Conservation (phyloP, 2,888 invertebrate species). For the Chaetoderma sp. region DNA sequence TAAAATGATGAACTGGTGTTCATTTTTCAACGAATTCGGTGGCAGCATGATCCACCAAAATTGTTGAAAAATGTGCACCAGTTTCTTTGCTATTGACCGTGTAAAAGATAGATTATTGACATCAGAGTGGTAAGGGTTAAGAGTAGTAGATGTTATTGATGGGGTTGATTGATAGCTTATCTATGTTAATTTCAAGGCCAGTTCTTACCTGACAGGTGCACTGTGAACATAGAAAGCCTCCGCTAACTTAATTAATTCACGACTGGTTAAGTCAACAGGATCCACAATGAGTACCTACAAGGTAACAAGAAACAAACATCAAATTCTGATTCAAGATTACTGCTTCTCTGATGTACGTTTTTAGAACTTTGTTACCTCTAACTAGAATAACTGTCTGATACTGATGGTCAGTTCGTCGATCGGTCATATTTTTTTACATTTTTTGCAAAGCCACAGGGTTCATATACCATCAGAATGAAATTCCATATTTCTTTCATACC, state of each 20-base stretch:
- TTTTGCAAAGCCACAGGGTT: too few species aligned
- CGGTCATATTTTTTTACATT: not conserved
- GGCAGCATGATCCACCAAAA: too few species aligned
- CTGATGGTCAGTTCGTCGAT: not conserved
- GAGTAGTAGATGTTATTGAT: too few species aligned
- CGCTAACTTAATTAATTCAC: slow-evolving; percentile 84
- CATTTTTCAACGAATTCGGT: too few species aligned
- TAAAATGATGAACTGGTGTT: too few species aligned
- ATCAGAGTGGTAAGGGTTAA: too few species aligned
- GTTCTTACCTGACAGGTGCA: slow-evolving; percentile 80
- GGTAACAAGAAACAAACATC: not conserved
- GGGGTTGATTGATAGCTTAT: too few species aligned
- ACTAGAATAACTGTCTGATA: not conserved
- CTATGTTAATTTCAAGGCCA: too few species aligned
- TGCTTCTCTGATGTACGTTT: not conserved
- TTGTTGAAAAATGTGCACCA: too few species aligned
- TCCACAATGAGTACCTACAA: slow-evolving; percentile 85
- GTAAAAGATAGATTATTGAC: too few species aligned
- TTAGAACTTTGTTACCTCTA: not conserved
- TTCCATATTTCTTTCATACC: too few species aligned
- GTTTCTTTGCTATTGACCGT: too few species aligned
- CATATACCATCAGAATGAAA: not conserved
- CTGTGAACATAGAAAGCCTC: slow-evolving; percentile 92
- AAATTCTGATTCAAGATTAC: not conserved
- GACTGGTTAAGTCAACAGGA: slow-evolving; percentile 78